Conservation (phyloP, 2,888 invertebrate species). For the Heliconius hortense region DNA sequence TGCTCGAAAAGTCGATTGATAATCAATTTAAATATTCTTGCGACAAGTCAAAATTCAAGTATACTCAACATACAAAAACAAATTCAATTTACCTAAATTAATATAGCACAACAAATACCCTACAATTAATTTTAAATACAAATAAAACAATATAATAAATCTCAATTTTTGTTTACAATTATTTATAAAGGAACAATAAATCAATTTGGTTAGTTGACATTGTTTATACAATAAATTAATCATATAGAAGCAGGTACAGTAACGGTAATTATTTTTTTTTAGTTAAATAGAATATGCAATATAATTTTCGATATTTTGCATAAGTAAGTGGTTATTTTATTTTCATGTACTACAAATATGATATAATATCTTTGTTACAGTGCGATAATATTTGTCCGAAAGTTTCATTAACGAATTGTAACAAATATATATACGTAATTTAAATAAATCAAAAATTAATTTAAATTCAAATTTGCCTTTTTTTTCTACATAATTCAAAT, state of each 20-base stretch:
- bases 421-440: too few species aligned
- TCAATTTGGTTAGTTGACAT: not conserved
- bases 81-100: not conserved
- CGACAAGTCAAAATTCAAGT: too few species aligned
- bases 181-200: slow-evolving; percentile 5
- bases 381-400: too few species aligned
- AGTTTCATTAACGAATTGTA: too few species aligned
- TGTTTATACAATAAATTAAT: not conserved
- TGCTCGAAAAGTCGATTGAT: slow-evolving; percentile 22
- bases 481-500: not conserved
- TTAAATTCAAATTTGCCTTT: not conserved
- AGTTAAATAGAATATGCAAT: not conserved
- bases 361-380: not conserved
- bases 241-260: not conserved
- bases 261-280: not conserved
- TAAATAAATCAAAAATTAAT: too few species aligned
- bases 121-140: slow-evolving; percentile 3
- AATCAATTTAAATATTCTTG: not conserved
- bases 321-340: not conserved
- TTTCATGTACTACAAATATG: not conserved
- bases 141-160: slow-evolving; percentile 15
- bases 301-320: not conserved
- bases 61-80: not conserved
- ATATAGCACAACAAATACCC: slow-evolving; percentile 5
- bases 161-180: slow-evolving; percentile 1